These are phyloP conservation scores for Drosophila limbata DNA, from an alignment of 2,888 invertebrate genomes.

Conservation along the genomic window DNA sequence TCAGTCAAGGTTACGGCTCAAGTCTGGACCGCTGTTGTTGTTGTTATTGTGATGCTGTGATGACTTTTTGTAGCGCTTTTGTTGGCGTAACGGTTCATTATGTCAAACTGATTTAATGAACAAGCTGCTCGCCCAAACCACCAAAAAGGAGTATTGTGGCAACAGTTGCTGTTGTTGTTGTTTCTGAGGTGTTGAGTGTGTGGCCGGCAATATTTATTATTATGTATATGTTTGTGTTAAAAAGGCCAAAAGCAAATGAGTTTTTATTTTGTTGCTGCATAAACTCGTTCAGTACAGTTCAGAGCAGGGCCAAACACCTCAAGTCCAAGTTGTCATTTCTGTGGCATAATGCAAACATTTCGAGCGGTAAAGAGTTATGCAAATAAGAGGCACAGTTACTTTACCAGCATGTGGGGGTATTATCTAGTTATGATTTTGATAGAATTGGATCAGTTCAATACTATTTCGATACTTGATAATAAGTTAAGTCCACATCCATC, in stretches of 20 bases:
- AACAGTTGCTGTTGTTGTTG: slow-evolving; percentile 32
- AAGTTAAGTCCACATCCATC: neutral
- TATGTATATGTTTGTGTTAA: slow-evolving; percentile 41
- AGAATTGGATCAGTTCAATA: neutral
- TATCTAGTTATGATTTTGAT: neutral
- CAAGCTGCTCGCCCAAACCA: slow-evolving; percentile 33
- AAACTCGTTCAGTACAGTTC: slow-evolving; percentile 26
- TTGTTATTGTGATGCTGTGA: slow-evolving; percentile 8
- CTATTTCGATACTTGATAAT: slow-evolving; percentile 1
- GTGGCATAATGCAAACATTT: slow-evolving; percentile 23
- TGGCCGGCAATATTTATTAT: slow-evolving; percentile 24
- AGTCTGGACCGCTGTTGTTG: slow-evolving; percentile 24
- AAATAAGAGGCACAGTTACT: slow-evolving; percentile 28
- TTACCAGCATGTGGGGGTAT: slow-evolving; percentile 1
- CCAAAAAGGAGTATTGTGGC: slow-evolving; percentile 30
- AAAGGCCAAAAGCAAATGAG: slow-evolving; percentile 48
- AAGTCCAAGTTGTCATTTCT: slow-evolving; percentile 22
- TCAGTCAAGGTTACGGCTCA: slow-evolving; percentile 69
- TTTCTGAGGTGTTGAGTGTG: slow-evolving; percentile 14
- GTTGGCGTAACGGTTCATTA: slow-evolving; percentile 77
- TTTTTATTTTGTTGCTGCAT: slow-evolving; percentile 12
- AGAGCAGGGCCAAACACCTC: slow-evolving; percentile 39
- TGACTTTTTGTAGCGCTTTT: slow-evolving; percentile 28
- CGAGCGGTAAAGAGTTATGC: slow-evolving; percentile 37
- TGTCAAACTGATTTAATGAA: slow-evolving; percentile 74